Base-by-base conservation (phyloP, 1,140 invertebrate genomes). In the Manduca sexta region DNA sequence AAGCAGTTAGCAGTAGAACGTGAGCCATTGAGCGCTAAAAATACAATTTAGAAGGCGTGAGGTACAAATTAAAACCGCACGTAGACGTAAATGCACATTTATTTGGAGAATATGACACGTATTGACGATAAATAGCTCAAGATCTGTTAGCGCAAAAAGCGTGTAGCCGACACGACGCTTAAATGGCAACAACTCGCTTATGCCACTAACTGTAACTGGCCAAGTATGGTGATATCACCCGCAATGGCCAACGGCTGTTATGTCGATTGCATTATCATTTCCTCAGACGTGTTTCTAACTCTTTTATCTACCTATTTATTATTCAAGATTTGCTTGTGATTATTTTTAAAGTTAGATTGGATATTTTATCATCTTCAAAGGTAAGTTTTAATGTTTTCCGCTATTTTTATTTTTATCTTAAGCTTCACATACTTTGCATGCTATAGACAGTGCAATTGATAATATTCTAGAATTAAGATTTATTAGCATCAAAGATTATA, bases 1-100 rank as follows among this genome's bases (percentile, higher is more conserved):
- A n/a, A n/a, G n/a, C n/a, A n/a, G n/a, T n/a, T n/a, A n/a, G n/a
- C n/a, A n/a, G n/a, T n/a, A n/a, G n/a, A n/a, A n/a, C n/a, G n/a
- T n/a, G n/a, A n/a, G n/a, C 4, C 21, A 26, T 26, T 5, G 8
- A 26, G 3, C 6, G n/a, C 33, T 5, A 33, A 35, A 21, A 26
- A 5, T 26, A 8, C 4, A 26, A 26, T 26, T 26, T 26, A 26
- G 21, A 26, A 26, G 8, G 21, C 13, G 8, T 16, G 12, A 30
- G 16, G 60, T 69, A 48, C 64, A 76, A 79, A 79, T 69, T 52
- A 71, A 74, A 47, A 72, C 57, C 71, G 51, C 33, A 34, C 52
- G 62, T 43, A 64, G 66, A 41, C 57, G 48, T 63, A 57, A 70
- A 57, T 56, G 72, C 68, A 72, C 71, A 74, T 77, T 75, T 61